Base-by-base conservation (phyloP, 2,113 vertebrate species). In the Xenopus laevis region DNA sequence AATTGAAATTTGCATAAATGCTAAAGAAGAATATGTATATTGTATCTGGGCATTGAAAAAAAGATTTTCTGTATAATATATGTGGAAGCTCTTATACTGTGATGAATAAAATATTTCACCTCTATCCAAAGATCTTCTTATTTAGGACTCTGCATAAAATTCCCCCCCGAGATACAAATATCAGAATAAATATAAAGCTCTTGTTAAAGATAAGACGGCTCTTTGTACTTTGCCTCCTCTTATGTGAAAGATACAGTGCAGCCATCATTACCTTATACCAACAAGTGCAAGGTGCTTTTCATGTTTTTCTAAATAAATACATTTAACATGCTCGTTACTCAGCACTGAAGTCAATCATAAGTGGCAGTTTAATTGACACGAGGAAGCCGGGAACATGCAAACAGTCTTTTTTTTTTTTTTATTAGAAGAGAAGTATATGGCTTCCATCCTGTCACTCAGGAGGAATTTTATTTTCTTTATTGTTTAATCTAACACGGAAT, bases 341-440 rank as follows among this genome's bases (percentile, higher is more conserved):
- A 2, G 21, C 10, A 27, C 4, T 60, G 18, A 60, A 21, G 20
- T 27, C 58, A 60, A 60, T 60, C 58, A 60, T 12, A 60, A 21
- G 18, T 60, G 58, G 20, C 58, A 23, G 58, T 27, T 60, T 60
- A 60, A 60, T 60, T 60, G 58, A 60, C 58, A 23, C 20, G 12
- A 5, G 11, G 58, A 12, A 60, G 20, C 21, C 1, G 58, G 15
- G 58, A 60, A 60, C 21, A 23, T 23, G 21, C 58, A 60, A 23
- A 21, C 58, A 60, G 18, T 23, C 9, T 27, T 40, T 6, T 33
- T 33, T 33, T 3, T 33, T 33, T 33, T 33, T 21, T 21, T 15
- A 23, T 60, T 60, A 21, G 7, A 59, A 21, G 18, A 15, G 58
- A 13, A 60, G 9, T 23, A 23, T 55, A 8, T n/a, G 17, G 17